These are phyloP conservation scores for Bombus vancouverensis DNA, from an alignment of 1,140 invertebrate species.

Conservation along the genomic window DNA sequence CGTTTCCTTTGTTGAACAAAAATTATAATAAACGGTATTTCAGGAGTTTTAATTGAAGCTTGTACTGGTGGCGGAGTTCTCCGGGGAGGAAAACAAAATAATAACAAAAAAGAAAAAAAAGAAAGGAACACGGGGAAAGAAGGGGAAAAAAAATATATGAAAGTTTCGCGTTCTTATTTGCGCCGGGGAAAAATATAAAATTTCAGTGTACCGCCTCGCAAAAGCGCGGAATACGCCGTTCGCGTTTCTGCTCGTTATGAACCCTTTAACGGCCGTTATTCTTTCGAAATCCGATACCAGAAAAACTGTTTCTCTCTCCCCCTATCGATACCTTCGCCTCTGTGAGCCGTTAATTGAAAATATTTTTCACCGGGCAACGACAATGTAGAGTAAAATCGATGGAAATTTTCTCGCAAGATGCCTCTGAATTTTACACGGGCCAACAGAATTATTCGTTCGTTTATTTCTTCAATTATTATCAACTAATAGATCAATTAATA, in stretches of 20 bases:
- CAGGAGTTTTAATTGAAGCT: conserved; percentile 47
- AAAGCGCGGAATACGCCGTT: conserved; percentile 59
- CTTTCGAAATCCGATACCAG: conserved; percentile 58
- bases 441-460: background rate
- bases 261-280: conserved; percentile 63
- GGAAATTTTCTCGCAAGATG: conserved; percentile 28
- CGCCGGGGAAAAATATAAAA: conserved; percentile 61
- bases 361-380: conserved; percentile 42
- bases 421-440: background rate
- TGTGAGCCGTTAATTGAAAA: conserved; percentile 51
- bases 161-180: conserved; percentile 60
- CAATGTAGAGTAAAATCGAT: conserved; percentile 25
- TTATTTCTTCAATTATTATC: background rate
- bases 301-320: conserved; percentile 36
- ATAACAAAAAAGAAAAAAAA: background rate
- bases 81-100: conserved; percentile 27
- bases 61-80: conserved; percentile 18
- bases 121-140: background rate
- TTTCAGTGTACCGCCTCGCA: conserved; percentile 59
- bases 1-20: conserved; percentile 30
- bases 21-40: conserved; percentile 52
- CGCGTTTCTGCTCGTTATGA: conserved; percentile 53
- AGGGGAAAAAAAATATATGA: conserved; percentile 30
- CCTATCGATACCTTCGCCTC: conserved; percentile 39
- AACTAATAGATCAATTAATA: background rate